These are phyloP conservation scores for Heteromyza rotundicornis DNA, from an alignment of 2,888 invertebrate species.

Conservation along the genomic window DNA sequence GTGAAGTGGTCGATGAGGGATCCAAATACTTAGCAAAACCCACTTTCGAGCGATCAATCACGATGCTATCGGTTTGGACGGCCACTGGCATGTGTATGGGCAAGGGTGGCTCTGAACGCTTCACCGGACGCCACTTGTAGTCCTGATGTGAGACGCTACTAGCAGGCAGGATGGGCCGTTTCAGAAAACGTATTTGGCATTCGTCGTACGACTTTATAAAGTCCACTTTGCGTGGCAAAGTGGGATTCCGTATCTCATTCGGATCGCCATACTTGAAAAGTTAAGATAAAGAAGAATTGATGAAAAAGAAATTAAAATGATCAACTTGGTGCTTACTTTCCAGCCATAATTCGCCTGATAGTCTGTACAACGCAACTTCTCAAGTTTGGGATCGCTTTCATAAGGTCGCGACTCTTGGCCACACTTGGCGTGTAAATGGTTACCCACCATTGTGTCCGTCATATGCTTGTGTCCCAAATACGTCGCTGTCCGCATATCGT, in stretches of 20 bases:
- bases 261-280: constrained; percentile 45
- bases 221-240: constrained; percentile 41
- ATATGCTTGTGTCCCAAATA: constrained; percentile 49
- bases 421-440: constrained; percentile 29
- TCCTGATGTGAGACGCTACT: constrained; percentile 46
- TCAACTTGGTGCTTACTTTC: too few relatives aligned
- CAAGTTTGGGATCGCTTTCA: constrained; percentile 41
- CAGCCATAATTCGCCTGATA: constrained; percentile 41
- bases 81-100: constrained; percentile 33
- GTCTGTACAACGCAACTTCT: constrained; percentile 38
- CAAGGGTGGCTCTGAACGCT: constrained; percentile 12
- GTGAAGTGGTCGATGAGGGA: constrained; percentile 52
- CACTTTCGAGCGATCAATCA: constrained; percentile 45
- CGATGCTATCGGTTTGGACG: constrained; percentile 34
- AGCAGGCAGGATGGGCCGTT: constrained; percentile 43
- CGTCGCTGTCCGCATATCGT: constrained; percentile 55
- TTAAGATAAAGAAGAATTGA: not conserved
- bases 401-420: constrained; percentile 36
- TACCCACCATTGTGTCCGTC: constrained; percentile 42
- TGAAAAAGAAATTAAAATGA: too few relatives aligned
- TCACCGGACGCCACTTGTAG: constrained; percentile 34
- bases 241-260: constrained; percentile 43
- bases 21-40: constrained; percentile 52
- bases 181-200: constrained; percentile 41
- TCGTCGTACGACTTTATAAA: constrained; percentile 52